A percentile compares a stretch with the other conserved stretches of the same genome.
Evolutionary conservation across 2,113 vertebrate species (phyloP).

Genomic region (Pollimyrus isidori): DNA sequence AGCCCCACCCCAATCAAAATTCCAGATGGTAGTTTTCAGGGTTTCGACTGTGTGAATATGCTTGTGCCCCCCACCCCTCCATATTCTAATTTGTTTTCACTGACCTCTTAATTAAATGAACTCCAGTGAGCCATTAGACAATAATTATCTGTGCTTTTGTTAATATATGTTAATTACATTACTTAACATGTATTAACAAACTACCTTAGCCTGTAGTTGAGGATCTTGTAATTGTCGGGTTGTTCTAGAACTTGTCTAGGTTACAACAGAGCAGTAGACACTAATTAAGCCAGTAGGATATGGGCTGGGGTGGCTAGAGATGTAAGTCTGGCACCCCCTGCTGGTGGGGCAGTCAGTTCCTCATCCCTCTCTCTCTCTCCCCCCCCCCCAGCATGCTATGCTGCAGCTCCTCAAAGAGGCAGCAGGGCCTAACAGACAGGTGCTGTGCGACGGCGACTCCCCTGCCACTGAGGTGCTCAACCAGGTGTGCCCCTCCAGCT

Average conservation of each 20-base stretch:
- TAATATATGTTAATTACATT: not conserved
- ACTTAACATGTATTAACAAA: not conserved
- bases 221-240: not conserved
- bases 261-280: not conserved
- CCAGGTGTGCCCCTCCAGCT: conserved; percentile 94
- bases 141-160: not conserved
- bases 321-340: not conserved
- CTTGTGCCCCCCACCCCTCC: not conserved
- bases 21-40: not conserved
- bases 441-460: conserved; percentile 76
- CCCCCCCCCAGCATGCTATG: conserved; percentile 74
- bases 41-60: not conserved
- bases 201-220: not conserved
- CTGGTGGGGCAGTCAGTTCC: not conserved
- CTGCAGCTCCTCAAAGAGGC: conserved; percentile 91
- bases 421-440: conserved; percentile 79
- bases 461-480: conserved; percentile 92
- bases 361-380: not conserved
- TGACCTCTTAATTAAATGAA: not conserved
- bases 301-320: not conserved
- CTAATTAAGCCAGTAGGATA: not conserved
- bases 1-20: not conserved
- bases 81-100: not conserved
- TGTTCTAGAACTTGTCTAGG: not conserved
- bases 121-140: not conserved